These are phyloP conservation scores for Palythoa grandiflora DNA, from an alignment of 92 coral and sea anemone genomes.

Conservation along the genomic window DNA sequence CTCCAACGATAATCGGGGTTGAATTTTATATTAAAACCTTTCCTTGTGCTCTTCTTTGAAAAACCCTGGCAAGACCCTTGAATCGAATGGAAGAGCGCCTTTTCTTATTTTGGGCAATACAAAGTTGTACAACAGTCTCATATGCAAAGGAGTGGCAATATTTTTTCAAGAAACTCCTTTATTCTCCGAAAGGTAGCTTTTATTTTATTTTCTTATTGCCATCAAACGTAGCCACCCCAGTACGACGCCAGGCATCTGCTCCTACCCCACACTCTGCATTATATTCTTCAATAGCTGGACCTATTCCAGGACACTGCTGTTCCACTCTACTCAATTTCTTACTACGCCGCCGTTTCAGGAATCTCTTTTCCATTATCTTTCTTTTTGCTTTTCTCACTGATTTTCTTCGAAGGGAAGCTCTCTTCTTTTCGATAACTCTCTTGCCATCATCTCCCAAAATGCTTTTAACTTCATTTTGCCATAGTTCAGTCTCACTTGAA, in stretches of 20 bases:
- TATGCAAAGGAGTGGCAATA: too few species aligned
- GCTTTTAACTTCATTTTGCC: background rate
- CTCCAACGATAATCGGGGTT: too few species aligned
- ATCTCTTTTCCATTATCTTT: constrained; percentile 58
- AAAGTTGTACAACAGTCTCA: too few species aligned
- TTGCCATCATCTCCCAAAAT: constrained; percentile 22
- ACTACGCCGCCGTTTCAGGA: constrained; percentile 50
- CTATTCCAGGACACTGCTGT: constrained; percentile 46
- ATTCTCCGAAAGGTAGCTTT: too few species aligned
- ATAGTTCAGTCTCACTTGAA: constrained; percentile 24
- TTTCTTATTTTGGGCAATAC: too few species aligned
- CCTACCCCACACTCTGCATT: constrained; percentile 57
- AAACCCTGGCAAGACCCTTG: too few species aligned
- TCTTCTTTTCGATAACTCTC: constrained; percentile 3
- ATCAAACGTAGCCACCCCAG: constrained; percentile 50
- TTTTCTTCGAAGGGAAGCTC: constrained; percentile 57
- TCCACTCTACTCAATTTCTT: constrained; percentile 40
- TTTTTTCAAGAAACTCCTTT: too few species aligned
- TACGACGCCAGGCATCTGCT: constrained; percentile 66
- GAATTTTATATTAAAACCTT: too few species aligned
- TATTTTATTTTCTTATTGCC: too few species aligned
- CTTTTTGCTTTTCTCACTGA: constrained; percentile 47
- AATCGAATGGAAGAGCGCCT: too few species aligned
- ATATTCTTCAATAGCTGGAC: constrained; percentile 53
- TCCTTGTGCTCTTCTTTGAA: too few species aligned